These are phyloP conservation scores for Paralinhomoeus sp. DNA, from an alignment of 2,888 invertebrate species.

Conservation along the genomic window DNA sequence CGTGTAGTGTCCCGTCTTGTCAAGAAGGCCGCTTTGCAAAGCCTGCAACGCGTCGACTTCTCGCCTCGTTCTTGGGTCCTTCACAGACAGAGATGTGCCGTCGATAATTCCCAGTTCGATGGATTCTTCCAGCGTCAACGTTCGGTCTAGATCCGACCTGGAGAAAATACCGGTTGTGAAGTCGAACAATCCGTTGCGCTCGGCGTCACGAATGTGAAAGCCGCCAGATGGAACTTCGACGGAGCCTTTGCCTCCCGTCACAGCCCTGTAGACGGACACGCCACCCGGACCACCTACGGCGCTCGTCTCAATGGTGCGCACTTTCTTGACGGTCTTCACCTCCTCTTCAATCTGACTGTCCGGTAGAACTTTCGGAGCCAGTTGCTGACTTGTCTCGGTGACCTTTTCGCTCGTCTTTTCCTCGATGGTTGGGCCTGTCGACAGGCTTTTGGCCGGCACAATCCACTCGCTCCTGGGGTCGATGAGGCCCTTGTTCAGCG, in stretches of 20 bases:
- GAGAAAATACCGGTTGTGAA: constrained; percentile 57
- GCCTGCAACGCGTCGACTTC: constrained; percentile 59
- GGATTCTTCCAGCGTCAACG: constrained; percentile 58
- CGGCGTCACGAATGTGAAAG: constrained; percentile 58
- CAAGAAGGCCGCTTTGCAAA: constrained; percentile 43
- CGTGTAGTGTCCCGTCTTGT: constrained; percentile 4
- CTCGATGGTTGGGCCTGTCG: constrained; percentile 22
- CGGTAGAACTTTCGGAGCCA: constrained; percentile 20
- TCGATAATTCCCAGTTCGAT: constrained; percentile 39
- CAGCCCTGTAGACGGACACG: constrained; percentile 21
- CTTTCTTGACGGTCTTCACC: constrained; percentile 23
- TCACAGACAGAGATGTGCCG: constrained; percentile 49
- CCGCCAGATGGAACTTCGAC: constrained; percentile 57
- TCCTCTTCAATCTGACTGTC: constrained; percentile 22
- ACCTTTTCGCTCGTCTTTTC: constrained; percentile 22
- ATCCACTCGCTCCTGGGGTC: constrained; percentile 26
- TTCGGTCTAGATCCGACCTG: constrained; percentile 60
- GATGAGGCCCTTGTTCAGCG: constrained; percentile 23
- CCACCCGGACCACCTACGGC: constrained; percentile 20
- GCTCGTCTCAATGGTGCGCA: constrained; percentile 21
- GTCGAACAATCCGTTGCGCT: constrained; percentile 55
- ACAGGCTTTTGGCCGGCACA: constrained; percentile 16
- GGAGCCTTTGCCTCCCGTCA: constrained; percentile 23
- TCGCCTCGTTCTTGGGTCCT: constrained; percentile 58
- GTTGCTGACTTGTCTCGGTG: constrained; percentile 23